phyloP scores from a whole-genome alignment of 2,888 invertebrate species.

The Pasiphila rectangulata region DNA sequence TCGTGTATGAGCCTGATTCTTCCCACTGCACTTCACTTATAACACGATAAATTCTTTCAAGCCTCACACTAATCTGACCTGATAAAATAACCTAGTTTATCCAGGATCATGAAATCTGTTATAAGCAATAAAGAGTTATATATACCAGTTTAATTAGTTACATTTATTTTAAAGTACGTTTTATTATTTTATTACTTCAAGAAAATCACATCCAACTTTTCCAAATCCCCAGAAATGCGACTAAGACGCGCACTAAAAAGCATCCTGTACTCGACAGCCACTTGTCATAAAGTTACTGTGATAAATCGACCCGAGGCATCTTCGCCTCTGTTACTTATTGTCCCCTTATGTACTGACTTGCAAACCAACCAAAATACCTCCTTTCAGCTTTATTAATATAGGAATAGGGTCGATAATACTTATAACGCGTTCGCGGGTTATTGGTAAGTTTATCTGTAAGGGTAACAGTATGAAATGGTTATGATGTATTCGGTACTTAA shows the following conservation, averaged over 20 bases:
- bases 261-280: constrained; percentile 71
- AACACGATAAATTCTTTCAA: too few species aligned
- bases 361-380: constrained; percentile 22
- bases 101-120: too few species aligned
- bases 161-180: too few species aligned
- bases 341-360: constrained; percentile 60
- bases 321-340: constrained; percentile 70
- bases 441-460: constrained; percentile 37
- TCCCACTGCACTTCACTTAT: too few species aligned
- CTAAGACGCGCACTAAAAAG: constrained; percentile 65
- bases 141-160: too few species aligned
- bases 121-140: too few species aligned
- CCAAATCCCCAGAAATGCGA: constrained; percentile 29
- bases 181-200: background rate
- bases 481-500: constrained; percentile 68
- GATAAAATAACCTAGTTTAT: too few species aligned
- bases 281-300: constrained; percentile 75
- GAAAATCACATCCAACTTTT: constrained; percentile 24
- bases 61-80: too few species aligned
- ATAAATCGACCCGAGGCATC: constrained; percentile 75
- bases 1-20: too few species aligned
- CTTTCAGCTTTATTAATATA: constrained; percentile 12
- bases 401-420: constrained; percentile 11
- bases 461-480: constrained; percentile 56
- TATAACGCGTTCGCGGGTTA: constrained; percentile 7